Evolutionary conservation across 2,113 vertebrate species (phyloP), one percentile per base, ranked within the genome.

Genomic region (Pseudorasbora parva): DNA sequence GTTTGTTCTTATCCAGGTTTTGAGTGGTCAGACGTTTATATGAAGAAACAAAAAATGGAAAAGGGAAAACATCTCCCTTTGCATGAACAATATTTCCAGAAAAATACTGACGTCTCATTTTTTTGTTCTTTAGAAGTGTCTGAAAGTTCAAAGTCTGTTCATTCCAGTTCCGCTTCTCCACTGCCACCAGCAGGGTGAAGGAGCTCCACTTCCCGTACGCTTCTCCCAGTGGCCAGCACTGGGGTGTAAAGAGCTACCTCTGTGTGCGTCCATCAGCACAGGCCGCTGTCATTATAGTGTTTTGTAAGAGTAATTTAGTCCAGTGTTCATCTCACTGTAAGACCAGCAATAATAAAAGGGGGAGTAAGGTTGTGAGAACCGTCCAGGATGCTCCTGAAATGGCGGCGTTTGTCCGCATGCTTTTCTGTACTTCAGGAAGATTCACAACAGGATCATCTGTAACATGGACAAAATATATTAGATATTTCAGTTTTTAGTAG

Each of bases 391-490:
- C 59, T 15, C 94, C 82, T 47, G 89, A 45, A 27, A 56, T 88
- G 0, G 93, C 93, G 0, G 95, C 94, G 0, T 93, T 95, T 7
- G 94, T 95, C 84, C 95, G 93, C 5, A 95, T 88, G 0, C 95
- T 98, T 75, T 94, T 95, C 85, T 95, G 93, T 62, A 98, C 93
- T 2, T 94, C 91, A 10, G 95, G 94, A 77, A 94, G 88, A 60
- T 88, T 84, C 2, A 93, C 92, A 0, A 92, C 92, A 0, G 96
- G 95, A 81, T 97, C 95, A 60, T 97, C 96, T 94, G 94, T 7
- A 87, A 84, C 80, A 86, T n/a, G 37, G n/a, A 19, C 82, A 87
- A 71, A 78, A 86, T 51, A 83, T 54, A 54, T 54, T 21, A 21
- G 25, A 74, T 74, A 33, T 54, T 80, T 51, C 83, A 3, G 25